phyloP scores from a whole-genome alignment of 53 echinoderm and acorn worm species.

The Patiria pectinifera region DNA sequence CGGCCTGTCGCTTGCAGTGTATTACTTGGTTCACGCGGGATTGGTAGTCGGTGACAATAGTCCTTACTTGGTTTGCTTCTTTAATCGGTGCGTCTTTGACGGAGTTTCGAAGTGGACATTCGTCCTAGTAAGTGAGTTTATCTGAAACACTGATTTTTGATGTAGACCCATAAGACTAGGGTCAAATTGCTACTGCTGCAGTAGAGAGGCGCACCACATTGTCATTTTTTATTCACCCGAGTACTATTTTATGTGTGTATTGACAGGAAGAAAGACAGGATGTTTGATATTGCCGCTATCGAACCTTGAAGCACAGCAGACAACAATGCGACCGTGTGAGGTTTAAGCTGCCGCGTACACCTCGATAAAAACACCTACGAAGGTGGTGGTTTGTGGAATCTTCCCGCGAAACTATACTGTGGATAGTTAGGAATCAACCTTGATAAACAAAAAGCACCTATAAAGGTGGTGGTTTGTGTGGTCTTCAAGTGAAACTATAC shows the following conservation, averaged over 20 bases:
- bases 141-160: no score
- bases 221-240: neutral
- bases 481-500: neutral
- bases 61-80: neutral
- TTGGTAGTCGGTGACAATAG: neutral
- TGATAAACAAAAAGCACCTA: neutral
- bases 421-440: neutral
- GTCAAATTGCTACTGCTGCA: no score
- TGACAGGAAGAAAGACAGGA: slow-evolving; percentile 9
- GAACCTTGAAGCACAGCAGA: neutral
- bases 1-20: neutral
- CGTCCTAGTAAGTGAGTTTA: neutral
- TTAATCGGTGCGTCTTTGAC: neutral
- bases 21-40: neutral
- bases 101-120: neutral
- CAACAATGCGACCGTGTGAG: neutral
- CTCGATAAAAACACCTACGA: neutral
- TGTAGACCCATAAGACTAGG: no score
- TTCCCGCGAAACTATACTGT: neutral
- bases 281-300: neutral
- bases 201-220: neutral
- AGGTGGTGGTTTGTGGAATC: no score
- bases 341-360: neutral
- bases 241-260: neutral
- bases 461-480: no score